Conservation (phyloP, 2,888 invertebrate genomes). For the Luperina nickerlii region DNA sequence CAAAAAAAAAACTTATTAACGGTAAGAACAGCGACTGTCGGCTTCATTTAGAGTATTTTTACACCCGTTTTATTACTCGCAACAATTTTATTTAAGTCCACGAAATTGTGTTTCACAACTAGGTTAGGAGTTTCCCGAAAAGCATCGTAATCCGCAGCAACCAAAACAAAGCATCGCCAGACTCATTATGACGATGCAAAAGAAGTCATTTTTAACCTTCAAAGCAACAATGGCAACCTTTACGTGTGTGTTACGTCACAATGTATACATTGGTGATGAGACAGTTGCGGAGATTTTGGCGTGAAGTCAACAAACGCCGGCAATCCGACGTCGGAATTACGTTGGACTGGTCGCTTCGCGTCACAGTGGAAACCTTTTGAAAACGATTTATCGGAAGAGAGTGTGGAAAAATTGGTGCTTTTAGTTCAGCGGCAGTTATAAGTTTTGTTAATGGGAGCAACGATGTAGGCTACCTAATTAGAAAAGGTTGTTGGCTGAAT, state of each 20-base stretch:
- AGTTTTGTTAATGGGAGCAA: background rate
- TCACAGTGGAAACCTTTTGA: constrained; percentile 39
- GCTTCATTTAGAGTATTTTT: no score
- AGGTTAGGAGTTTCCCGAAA: background rate
- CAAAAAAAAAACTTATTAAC: no score
- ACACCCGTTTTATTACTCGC: no score
- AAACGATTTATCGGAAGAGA: constrained; percentile 2
- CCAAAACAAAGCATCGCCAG: background rate
- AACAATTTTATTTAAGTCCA: no score
- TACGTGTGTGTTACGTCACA: constrained; percentile 17
- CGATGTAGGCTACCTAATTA: background rate
- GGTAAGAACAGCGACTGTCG: no score
- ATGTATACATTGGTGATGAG: background rate
- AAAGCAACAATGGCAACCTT: constrained; percentile 24
- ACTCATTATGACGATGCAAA: constrained; percentile 5
- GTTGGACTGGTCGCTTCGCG: constrained; percentile 1
- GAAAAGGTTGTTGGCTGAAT: no score
- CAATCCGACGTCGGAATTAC: background rate
- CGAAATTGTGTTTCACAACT: no score
- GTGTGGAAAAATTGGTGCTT: constrained; percentile 1
- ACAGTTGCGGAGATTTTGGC: constrained; percentile 39
- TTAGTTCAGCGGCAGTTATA: background rate
- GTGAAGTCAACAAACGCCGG: constrained; percentile 33
- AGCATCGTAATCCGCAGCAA: background rate
- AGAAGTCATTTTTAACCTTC: constrained; percentile 27